phyloP scores from a whole-genome alignment of 2,888 invertebrate species.

The Drosophila anomalata region DNA sequence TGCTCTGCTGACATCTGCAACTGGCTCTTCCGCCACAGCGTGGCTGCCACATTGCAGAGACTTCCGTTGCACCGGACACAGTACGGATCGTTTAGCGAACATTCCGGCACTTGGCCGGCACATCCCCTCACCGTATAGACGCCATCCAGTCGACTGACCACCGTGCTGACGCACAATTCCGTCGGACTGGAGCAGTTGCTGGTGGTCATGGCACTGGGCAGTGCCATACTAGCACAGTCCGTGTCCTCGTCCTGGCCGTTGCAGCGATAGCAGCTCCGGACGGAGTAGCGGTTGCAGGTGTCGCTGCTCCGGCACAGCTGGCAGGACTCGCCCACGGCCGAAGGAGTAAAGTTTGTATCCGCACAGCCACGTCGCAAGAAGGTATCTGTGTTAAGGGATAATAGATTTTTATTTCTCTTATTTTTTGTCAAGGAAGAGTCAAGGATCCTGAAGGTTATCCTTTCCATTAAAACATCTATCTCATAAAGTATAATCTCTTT shows the following conservation, averaged over 20 bases:
- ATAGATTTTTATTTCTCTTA: too few relatives aligned
- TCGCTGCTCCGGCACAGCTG: conserved; percentile 71
- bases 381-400: conserved; percentile 47
- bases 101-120: conserved; percentile 70
- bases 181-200: conserved; percentile 63
- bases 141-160: conserved; percentile 63
- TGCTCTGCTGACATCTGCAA: neutral
- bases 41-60: conserved; percentile 71
- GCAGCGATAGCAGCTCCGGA: conserved; percentile 79
- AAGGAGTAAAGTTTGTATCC: conserved; percentile 43
- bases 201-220: conserved; percentile 50
- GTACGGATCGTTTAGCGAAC: conserved; percentile 75
- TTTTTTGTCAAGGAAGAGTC: too few relatives aligned
- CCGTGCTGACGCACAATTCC: conserved; percentile 78
- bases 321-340: conserved; percentile 54
- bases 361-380: conserved; percentile 77
- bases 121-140: conserved; percentile 78
- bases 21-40: conserved; percentile 52
- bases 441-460: too few relatives aligned
- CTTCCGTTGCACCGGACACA: conserved; percentile 80
- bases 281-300: conserved; percentile 72
- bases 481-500: neutral
- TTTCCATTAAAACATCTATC: too few relatives aligned
- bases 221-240: conserved; percentile 64
- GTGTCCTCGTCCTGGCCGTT: conserved; percentile 64